Conservation (phyloP, 2,113 vertebrate genomes). For the Sander lucioperca region DNA sequence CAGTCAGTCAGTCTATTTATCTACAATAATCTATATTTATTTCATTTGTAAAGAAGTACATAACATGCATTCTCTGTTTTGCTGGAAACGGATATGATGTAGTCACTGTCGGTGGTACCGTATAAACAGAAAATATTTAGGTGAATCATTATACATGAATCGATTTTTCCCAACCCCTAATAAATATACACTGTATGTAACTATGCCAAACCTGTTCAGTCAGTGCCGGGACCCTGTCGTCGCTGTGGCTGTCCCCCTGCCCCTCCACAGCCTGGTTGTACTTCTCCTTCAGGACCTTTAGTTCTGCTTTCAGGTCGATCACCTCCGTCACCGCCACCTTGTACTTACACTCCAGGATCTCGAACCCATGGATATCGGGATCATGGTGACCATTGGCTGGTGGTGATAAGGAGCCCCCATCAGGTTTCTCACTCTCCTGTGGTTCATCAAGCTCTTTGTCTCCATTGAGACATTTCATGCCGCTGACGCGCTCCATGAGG, state of each 20-base stretch:
- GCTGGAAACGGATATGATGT: no score
- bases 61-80: no score
- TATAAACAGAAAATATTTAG: no score
- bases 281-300: constrained; percentile 97
- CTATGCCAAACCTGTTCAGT: constrained; percentile 84
- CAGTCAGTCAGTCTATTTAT: no score
- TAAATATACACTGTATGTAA: background rate
- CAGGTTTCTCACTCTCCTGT: constrained; percentile 88
- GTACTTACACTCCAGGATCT: constrained; percentile 97
- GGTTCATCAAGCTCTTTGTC: constrained; percentile 89
- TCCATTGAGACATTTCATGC: constrained; percentile 89
- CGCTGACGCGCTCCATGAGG: constrained; percentile 90
- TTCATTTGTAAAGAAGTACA: no score
- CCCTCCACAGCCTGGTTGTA: constrained; percentile 93
- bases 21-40: no score
- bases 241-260: constrained; percentile 87
- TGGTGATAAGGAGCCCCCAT: constrained; percentile 71
- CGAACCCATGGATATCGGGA: constrained; percentile 91
- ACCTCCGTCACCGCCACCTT: constrained; percentile 97
- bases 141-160: no score
- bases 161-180: no score
- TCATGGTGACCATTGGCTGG: constrained; percentile 81
- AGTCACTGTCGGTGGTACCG: no score
- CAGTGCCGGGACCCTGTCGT: constrained; percentile 88
- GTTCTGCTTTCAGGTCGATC: constrained; percentile 96